A percentile compares a stretch with the other conserved stretches of the same genome.
phyloP scores from a whole-genome alignment of 2,113 vertebrate genomes.

The Periophthalmodon schlosseri region DNA sequence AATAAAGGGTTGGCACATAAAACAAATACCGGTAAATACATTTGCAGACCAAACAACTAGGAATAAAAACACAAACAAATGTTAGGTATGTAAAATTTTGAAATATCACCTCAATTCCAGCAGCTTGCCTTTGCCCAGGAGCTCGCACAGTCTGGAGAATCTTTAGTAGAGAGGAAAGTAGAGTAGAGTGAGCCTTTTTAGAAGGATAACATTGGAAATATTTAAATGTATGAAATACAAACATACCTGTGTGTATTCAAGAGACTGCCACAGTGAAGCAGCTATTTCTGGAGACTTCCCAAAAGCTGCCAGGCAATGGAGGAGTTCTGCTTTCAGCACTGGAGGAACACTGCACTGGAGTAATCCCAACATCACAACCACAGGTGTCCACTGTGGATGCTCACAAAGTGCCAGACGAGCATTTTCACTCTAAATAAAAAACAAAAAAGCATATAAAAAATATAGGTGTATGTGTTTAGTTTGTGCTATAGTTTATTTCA shows the following conservation, averaged over 20 bases:
- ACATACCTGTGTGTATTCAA: slow-evolving; percentile 94
- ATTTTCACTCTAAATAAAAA: slow-evolving; percentile 87
- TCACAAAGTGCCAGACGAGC: slow-evolving; percentile 94
- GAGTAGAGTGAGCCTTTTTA: neutral
- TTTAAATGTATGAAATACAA: neutral
- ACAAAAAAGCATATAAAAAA: neutral
- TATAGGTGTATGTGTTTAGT: neutral
- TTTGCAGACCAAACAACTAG: neutral
- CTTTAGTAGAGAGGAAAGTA: slow-evolving; percentile 64
- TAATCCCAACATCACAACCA: slow-evolving; percentile 93
- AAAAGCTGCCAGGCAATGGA: slow-evolving; percentile 89
- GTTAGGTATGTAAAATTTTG: neutral
- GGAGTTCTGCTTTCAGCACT: slow-evolving; percentile 87
- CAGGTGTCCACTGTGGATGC: slow-evolving; percentile 96
- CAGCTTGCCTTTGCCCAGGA: slow-evolving; percentile 89
- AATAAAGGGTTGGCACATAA: neutral
- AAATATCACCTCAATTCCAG: slow-evolving; percentile 89
- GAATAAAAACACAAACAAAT: neutral
- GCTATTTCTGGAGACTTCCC: slow-evolving; percentile 95
- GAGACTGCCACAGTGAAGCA: slow-evolving; percentile 94
- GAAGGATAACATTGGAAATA: neutral
- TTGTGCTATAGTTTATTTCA: neutral
- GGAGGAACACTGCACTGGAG: slow-evolving; percentile 95
- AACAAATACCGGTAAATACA: neutral
- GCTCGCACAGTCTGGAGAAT: slow-evolving; percentile 90